Base-by-base conservation (phyloP, 2,888 invertebrate genomes). In the Apotomis capreana region DNA sequence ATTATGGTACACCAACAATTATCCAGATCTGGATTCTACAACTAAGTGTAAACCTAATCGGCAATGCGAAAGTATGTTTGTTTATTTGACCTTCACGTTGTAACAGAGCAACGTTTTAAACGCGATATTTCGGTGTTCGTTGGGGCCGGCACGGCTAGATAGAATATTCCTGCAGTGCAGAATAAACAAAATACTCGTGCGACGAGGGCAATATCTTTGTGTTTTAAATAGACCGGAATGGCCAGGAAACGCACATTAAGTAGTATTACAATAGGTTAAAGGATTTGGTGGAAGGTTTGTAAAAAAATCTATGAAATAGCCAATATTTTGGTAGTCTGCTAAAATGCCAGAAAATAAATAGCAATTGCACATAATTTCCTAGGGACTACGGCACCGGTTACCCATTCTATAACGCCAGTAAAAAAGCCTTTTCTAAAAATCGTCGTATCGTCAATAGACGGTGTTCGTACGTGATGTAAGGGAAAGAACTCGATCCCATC, bases 51-150 rank as follows among this genome's bases (percentile, higher is more conserved):
- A 52, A 63, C 40, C 3, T 49, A 6, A 49, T 49, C 49, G n/a
- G 63, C 9, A 46, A 61, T 61, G 10, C 46, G 26, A 64, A 64
- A 37, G 40, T 12, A 46, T 49, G 54, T 54, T 64, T 64, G 63
- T 64, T 64, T 64, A 64, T 40, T 64, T 54, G 63, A 15, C 40
- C 63, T 52, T 52, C 63, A 13, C 63, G 37, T 52, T 4, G 44
- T 44, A 52, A 36, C 52, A 10, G 40, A 54, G 54, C 63, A 64
- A 52, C 37, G 37, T 51, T 49, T 15, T 51, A 62, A 46, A 62
- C 37, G 52, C n/a, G 51, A 63, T 63, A 63, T 63, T 63, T 63
- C 6, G 62, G 60, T 46, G 60, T 61, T 46, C 46, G 46, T 37
- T 36, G 49, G n/a, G 26, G 51, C 51, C 37, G 13, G 52, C 40